Evolutionary conservation across 2,797 vertebrate species (phyloP).

Genomic region (Caiman crocodilus): DNA sequence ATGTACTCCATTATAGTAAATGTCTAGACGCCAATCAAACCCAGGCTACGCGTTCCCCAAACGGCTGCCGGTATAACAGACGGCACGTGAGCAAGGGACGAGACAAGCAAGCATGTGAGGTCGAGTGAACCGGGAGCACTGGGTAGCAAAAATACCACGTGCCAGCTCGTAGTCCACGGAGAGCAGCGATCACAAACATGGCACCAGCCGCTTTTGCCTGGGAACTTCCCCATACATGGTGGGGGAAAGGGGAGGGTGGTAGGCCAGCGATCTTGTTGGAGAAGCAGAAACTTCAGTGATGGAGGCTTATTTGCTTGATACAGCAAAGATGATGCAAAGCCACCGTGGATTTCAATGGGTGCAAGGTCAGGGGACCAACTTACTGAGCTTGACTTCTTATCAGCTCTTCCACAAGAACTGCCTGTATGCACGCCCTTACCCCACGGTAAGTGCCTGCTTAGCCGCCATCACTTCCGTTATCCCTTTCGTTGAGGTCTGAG

Average conservation of each 20-base stretch:
- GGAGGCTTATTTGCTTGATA: neutral
- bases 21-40: neutral
- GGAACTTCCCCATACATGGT: neutral
- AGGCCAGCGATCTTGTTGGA: neutral
- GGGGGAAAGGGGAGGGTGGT: neutral
- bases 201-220: neutral
- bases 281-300: neutral
- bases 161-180: neutral
- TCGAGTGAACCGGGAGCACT: neutral
- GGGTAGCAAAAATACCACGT: neutral
- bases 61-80: neutral
- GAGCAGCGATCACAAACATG: neutral
- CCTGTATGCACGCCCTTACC: no score
- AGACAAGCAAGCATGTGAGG: neutral
- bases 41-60: neutral
- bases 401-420: no score
- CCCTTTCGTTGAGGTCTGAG: no score
- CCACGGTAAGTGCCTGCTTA: no score
- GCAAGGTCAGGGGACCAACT: neutral
- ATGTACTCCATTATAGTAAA: neutral
- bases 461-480: no score
- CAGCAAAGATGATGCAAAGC: neutral
- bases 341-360: neutral
- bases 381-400: no score
- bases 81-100: neutral